Percentiles rank a stretch among this genome's conserved stretches.
phyloP scores from a whole-genome alignment of 2,797 vertebrate genomes.

The Argyrosomus regius region DNA sequence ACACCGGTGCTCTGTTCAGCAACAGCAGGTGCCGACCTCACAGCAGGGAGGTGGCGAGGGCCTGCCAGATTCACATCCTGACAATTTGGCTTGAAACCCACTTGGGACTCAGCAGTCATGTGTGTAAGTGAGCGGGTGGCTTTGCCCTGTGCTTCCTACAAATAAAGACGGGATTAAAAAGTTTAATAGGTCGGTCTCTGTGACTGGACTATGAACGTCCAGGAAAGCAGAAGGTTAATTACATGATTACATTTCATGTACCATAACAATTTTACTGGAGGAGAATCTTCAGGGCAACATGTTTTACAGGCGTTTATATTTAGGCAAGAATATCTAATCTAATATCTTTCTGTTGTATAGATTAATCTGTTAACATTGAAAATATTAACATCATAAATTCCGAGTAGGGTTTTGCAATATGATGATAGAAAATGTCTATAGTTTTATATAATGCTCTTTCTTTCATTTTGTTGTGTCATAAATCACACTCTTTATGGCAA shows the following conservation, averaged over 20 bases:
- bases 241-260: constrained; percentile 40
- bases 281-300: neutral
- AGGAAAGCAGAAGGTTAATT: constrained; percentile 49
- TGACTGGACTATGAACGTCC: constrained; percentile 33
- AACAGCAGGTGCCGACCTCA: constrained; percentile 30
- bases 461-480: too few species aligned
- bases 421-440: too few species aligned
- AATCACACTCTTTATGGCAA: too few species aligned
- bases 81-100: constrained; percentile 11
- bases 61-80: constrained; percentile 34
- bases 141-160: constrained; percentile 34
- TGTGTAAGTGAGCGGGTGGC: constrained; percentile 36
- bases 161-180: constrained; percentile 63
- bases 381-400: too few species aligned
- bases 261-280: constrained; percentile 12
- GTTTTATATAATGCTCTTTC: too few species aligned
- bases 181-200: constrained; percentile 33
- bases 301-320: neutral
- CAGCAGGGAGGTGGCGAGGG: neutral
- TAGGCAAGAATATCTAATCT: neutral
- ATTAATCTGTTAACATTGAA: too few species aligned
- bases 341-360: too few species aligned
- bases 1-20: neutral
- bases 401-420: too few species aligned
- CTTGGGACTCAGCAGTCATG: neutral